These are phyloP conservation scores for Hoplias malabaricus DNA, from an alignment of 2,113 vertebrate species.

Conservation along the genomic window DNA sequence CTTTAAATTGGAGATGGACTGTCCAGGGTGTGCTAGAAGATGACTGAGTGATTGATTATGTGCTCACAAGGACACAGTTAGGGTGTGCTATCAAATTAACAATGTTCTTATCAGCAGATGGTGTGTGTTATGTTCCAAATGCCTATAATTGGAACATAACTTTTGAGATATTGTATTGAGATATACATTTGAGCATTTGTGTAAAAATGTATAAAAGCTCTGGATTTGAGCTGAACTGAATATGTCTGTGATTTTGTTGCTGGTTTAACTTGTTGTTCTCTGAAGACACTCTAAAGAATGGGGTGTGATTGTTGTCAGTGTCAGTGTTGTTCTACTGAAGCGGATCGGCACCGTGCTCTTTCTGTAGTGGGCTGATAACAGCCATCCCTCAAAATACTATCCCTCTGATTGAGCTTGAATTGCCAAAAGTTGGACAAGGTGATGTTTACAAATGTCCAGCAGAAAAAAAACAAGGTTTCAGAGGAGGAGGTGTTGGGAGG, in stretches of 20 bases:
- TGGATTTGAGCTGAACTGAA: not conserved
- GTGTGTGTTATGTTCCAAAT: too few relatives aligned
- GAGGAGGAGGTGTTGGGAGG: not conserved
- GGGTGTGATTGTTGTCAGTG: not conserved
- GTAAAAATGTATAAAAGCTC: too few relatives aligned
- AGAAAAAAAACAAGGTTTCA: constrained; percentile 9
- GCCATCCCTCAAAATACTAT: constrained; percentile 12
- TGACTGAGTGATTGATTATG: too few relatives aligned
- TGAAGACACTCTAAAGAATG: not conserved
- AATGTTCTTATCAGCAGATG: too few relatives aligned
- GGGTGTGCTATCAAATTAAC: too few relatives aligned
- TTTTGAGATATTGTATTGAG: too few relatives aligned
- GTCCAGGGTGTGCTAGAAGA: too few relatives aligned
- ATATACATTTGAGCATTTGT: too few relatives aligned
- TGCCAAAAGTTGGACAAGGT: constrained; percentile 4
- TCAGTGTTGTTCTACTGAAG: not conserved
- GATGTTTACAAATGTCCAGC: constrained; percentile 23
- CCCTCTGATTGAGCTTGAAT: constrained; percentile 11
- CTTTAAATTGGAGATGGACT: too few relatives aligned
- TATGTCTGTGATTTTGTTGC: not conserved
- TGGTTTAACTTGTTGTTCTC: not conserved
- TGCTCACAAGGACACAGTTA: too few relatives aligned
- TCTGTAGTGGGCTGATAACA: constrained; percentile 15
- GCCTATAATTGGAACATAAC: too few relatives aligned
- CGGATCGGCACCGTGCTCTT: not conserved